Conservation (phyloP, 2,113 vertebrate species). For the Chlamydotis undulata region DNA sequence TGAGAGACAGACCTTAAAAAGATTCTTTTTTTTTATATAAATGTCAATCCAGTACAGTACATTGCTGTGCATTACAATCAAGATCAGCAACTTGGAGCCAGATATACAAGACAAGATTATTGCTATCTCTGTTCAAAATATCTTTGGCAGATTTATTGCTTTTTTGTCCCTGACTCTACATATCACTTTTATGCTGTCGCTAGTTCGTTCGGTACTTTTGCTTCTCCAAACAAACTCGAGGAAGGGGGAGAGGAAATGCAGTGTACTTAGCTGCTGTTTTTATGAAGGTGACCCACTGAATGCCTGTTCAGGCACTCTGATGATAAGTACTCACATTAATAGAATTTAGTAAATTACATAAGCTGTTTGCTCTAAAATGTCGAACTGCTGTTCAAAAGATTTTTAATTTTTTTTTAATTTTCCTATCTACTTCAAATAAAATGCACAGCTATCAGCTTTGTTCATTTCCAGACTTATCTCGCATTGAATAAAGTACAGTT, state of each 20-base stretch:
- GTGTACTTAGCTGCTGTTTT: background rate
- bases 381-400: background rate
- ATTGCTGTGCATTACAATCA: constrained; percentile 63
- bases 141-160: constrained; percentile 46
- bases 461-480: background rate
- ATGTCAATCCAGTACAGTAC: constrained; percentile 20
- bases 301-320: background rate
- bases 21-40: constrained; percentile 28
- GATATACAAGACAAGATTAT: constrained; percentile 55
- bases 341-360: constrained; percentile 35
- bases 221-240: constrained; percentile 36
- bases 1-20: constrained; percentile 37
- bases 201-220: constrained; percentile 12
- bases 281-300: constrained; percentile 25
- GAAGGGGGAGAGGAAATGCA: background rate
- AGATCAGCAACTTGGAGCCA: constrained; percentile 45
- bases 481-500: background rate
- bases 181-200: constrained; percentile 38
- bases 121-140: constrained; percentile 55
- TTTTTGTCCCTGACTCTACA: constrained; percentile 45
- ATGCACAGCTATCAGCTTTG: background rate
- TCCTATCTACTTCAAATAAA: constrained; percentile 33
- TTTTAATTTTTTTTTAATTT: background rate
- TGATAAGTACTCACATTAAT: constrained; percentile 16
- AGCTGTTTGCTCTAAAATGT: constrained; percentile 31